Percentiles rank a stretch among this genome's conserved stretches.
Conservation (phyloP, 2,888 invertebrate genomes). For the Parasteatoda lunata region DNA sequence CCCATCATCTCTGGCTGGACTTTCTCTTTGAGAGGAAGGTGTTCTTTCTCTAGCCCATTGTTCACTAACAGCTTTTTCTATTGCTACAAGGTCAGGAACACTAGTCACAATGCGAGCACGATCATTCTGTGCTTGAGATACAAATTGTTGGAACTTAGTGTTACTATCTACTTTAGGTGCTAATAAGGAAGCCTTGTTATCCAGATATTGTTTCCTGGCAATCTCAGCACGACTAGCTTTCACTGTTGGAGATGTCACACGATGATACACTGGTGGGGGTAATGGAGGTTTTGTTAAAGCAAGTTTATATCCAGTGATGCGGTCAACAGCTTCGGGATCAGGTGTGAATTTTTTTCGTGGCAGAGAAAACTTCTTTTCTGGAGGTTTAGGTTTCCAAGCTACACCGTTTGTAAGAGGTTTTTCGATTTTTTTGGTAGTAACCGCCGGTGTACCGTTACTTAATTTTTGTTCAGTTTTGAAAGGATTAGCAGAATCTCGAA, state of each 20-base stretch:
- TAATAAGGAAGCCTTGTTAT: slow-evolving; percentile 21
- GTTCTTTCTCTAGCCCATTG: slow-evolving; percentile 50
- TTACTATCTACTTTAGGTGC: slow-evolving; percentile 35
- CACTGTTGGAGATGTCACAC: background rate
- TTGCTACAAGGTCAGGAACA: slow-evolving; percentile 67
- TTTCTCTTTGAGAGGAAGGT: slow-evolving; percentile 25
- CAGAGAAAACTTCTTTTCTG: slow-evolving; percentile 23
- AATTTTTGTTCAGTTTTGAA: slow-evolving; percentile 34
- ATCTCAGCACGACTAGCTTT: slow-evolving; percentile 38
- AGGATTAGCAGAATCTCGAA: slow-evolving; percentile 37
- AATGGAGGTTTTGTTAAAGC: slow-evolving; percentile 54
- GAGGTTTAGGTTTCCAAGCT: slow-evolving; percentile 14
- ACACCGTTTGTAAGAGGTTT: slow-evolving; percentile 22
- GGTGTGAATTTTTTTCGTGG: slow-evolving; percentile 59
- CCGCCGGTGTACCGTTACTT: slow-evolving; percentile 18
- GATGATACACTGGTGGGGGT: slow-evolving; percentile 30
- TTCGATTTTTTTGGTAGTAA: background rate
- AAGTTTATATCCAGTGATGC: slow-evolving; percentile 64
- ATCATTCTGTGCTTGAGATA: slow-evolving; percentile 60
- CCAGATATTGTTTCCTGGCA: slow-evolving; percentile 59
- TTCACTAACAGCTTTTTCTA: slow-evolving; percentile 60
- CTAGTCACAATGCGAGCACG: slow-evolving; percentile 66
- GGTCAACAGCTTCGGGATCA: slow-evolving; percentile 64
- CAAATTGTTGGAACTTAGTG: slow-evolving; percentile 62
- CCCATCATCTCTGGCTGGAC: slow-evolving; percentile 37